Evolutionary conservation across 2,797 vertebrate genomes (phyloP).

Genomic region (Acomys russatus): DNA sequence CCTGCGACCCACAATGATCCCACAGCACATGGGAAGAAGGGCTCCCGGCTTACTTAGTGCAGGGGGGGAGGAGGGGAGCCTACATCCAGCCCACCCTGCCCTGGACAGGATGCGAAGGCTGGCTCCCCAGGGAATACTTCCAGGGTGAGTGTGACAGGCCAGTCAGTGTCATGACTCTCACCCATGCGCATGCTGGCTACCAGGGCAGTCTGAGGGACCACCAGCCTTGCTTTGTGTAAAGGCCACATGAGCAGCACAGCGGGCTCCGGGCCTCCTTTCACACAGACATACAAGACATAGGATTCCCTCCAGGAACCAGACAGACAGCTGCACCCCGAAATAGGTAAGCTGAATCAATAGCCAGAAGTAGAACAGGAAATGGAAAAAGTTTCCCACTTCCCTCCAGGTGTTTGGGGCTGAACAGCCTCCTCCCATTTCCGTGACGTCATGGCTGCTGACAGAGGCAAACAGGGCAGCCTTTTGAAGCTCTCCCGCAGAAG

Average conservation of each 20-base stretch:
- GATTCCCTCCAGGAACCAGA: background rate
- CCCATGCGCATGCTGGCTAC: rapidly evolving
- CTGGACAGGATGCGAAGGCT: background rate
- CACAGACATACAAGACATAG: background rate
- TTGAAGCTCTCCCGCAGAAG: constrained; percentile 82
- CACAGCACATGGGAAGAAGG: background rate
- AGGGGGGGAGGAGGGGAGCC: background rate
- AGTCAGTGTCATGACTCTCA: rapidly evolving
- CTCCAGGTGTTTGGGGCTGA: constrained; percentile 83
- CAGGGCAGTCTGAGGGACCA: background rate
- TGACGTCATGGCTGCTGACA: constrained; percentile 83
- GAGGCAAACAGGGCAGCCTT: constrained; percentile 83
- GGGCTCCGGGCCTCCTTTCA: background rate
- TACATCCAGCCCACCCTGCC: background rate
- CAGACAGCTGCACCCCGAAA: constrained; percentile 75
- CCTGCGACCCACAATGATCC: background rate
- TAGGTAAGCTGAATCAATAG: constrained; percentile 78
- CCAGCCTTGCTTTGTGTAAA: background rate
- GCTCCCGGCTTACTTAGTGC: background rate
- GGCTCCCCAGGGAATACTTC: background rate
- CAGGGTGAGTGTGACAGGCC: background rate
- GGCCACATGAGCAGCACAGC: background rate
- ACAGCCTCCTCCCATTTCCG: constrained; percentile 78
- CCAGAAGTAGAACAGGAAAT: constrained; percentile 83
- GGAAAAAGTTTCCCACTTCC: constrained; percentile 78